Evolutionary conservation across 2,797 vertebrate genomes (phyloP), one percentile per base, ranked within the genome.

Genomic region (Sebastes kiyomatsui): DNA sequence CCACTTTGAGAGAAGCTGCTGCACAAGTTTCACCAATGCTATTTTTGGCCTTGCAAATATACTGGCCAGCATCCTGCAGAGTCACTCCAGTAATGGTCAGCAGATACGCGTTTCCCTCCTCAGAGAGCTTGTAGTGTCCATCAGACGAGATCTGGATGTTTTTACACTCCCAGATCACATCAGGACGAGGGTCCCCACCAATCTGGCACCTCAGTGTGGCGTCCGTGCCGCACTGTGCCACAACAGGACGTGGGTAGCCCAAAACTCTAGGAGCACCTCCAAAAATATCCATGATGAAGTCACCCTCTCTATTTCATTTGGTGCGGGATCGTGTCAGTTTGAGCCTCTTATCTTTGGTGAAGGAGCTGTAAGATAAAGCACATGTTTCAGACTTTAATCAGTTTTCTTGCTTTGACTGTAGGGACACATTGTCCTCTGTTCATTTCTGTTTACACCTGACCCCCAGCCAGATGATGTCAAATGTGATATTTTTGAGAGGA

Each of bases 11-110:
- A 0, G 96, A 91, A 2, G 97, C 97, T 1, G 97, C 97, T 0
- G 97, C 97, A 0, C 96, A 98, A 12, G 98, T 98, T 95, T 99
- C 98, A 0, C 98, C 98, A 1, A 97, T 67, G 0, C 91, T 94
- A 80, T 99, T 99, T 86, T 93, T 97, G 46, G 97, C 97, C 89
- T 96, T 97, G 93, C 98, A 99, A 83, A 98, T 90, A 2, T 99
- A 99, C 88, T 99, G 96, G 28, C 98, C 98, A 0, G 96, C 96
- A 89, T 99, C 98, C 71, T 95, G 88, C 2, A 88, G 85, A 5
- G 91, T 96, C 35, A 97, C 94, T 18, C 75, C 64, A 67, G 91
- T 93, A 80, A 99, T 96, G 79, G 94, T 91, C 80, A 99, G 94
- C 78, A 97, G 91, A 91, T 97, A 98, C 25, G 94, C 80, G 3